Percentiles rank a stretch among this genome's conserved stretches.
Conservation (phyloP, 1,140 invertebrate species). For the Acyrthosiphon pisum region DNA sequence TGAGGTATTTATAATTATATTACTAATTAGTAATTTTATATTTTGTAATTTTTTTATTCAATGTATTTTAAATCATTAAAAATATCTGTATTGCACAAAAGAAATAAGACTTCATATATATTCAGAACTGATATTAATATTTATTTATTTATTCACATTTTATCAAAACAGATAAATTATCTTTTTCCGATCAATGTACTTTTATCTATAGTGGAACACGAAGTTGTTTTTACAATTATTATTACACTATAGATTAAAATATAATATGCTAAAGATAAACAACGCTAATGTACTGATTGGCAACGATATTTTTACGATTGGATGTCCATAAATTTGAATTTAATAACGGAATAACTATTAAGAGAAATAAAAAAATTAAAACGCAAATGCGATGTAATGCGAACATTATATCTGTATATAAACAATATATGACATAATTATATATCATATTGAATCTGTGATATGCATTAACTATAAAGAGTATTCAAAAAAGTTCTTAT, state of each 20-base stretch:
- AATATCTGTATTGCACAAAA: background rate
- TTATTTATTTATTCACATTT: background rate
- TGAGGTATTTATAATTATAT: background rate
- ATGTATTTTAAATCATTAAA: background rate
- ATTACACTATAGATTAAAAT: slow-evolving; percentile 5
- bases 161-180: slow-evolving; percentile 12
- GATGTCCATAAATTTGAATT: background rate
- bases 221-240: slow-evolving; percentile 8
- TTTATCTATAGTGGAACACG: background rate
- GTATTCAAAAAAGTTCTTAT: no score
- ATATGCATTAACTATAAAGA: background rate
- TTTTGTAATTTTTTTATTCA: background rate
- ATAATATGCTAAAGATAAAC: background rate
- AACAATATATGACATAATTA: background rate
- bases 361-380: background rate
- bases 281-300: background rate
- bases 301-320: background rate
- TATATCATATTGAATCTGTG: background rate
- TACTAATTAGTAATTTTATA: background rate
- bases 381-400: background rate
- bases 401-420: background rate
- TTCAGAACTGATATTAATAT: background rate
- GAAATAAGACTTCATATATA: background rate
- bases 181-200: background rate
- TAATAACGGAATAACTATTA: background rate